Evolutionary conservation across 2,113 vertebrate genomes (phyloP).

Genomic region (Pelmatolapia mariae): DNA sequence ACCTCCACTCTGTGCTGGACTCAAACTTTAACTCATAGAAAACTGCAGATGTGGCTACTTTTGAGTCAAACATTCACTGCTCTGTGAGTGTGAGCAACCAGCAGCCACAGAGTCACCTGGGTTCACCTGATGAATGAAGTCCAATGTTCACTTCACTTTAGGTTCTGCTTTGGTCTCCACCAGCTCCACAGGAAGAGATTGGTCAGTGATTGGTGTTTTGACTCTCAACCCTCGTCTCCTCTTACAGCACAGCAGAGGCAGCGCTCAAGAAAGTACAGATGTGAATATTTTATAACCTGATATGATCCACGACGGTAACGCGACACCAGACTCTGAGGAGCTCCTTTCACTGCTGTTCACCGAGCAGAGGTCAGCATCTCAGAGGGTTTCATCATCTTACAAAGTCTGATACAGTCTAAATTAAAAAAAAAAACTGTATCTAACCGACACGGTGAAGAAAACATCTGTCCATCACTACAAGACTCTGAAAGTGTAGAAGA

Average conservation of each 20-base stretch:
- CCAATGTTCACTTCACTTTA: neutral
- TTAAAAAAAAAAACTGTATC: neutral
- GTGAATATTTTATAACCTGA: slow-evolving; percentile 47
- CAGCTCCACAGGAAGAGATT: neutral
- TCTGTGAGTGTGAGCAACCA: neutral
- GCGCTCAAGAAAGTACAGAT: neutral
- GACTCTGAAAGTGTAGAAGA: neutral
- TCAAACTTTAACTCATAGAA: neutral
- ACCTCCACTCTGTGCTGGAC: neutral
- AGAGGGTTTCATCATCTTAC: neutral
- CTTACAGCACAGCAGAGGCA: neutral
- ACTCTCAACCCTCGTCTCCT: neutral
- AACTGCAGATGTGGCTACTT: neutral
- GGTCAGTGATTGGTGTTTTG: neutral
- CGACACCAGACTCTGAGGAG: slow-evolving; percentile 1
- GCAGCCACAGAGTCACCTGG: neutral
- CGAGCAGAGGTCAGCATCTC: neutral
- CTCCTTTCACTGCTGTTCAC: neutral
- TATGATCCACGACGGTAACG: slow-evolving; percentile 14
- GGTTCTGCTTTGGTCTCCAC: neutral
- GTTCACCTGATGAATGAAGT: neutral
- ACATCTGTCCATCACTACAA: neutral
- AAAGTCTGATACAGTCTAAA: neutral
- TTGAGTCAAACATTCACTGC: neutral
- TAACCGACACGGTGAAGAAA: neutral